phyloP scores from a whole-genome alignment of 1,140 invertebrate species.

The Conus betulinus region DNA sequence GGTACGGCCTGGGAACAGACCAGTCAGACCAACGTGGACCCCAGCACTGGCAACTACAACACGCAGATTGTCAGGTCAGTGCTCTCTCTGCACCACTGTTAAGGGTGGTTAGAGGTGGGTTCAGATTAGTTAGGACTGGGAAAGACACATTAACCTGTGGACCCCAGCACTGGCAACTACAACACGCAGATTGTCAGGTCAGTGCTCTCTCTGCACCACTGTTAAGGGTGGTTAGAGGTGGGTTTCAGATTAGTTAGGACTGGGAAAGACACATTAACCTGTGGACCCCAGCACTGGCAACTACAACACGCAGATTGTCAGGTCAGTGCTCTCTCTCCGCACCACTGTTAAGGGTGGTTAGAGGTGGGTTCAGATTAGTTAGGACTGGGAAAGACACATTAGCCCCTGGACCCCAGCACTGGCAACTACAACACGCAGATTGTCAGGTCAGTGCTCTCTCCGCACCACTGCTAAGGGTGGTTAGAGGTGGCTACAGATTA shows the following conservation, averaged over 20 bases:
- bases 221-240: too few species aligned
- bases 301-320: conserved; percentile 86
- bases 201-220: neutral
- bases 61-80: conserved; percentile 82
- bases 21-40: conserved; percentile 73
- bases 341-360: too few species aligned
- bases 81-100: too few species aligned
- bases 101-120: too few species aligned
- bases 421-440: conserved; percentile 89
- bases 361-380: too few species aligned
- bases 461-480: too few species aligned
- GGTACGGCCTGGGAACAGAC: conserved; percentile 73
- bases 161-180: conserved; percentile 84
- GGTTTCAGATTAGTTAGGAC: conserved; percentile 71
- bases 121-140: too few species aligned
- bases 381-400: too few species aligned
- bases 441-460: conserved; percentile 80
- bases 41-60: conserved; percentile 87
- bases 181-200: conserved; percentile 84
- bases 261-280: conserved; percentile 61
- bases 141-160: conserved; percentile 56
- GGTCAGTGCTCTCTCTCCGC: too few species aligned
- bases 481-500: too few species aligned
- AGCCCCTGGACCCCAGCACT: conserved; percentile 78
- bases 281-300: conserved; percentile 82